A percentile compares a stretch with the other conserved stretches of the same genome.
Conservation (phyloP, 2,797 vertebrate genomes). For the Hylomyscus alleni region DNA sequence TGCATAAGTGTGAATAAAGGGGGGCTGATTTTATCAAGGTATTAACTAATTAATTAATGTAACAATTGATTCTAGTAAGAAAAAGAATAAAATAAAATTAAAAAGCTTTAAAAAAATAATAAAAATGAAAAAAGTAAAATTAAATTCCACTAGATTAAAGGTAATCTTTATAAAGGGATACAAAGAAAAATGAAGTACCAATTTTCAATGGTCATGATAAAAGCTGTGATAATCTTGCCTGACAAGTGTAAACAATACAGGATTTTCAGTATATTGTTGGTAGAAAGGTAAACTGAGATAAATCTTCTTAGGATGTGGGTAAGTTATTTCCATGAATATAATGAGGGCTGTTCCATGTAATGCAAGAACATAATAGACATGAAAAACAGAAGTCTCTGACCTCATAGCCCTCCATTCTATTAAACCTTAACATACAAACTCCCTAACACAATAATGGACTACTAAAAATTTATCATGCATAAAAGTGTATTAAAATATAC, state of each 20-base stretch:
- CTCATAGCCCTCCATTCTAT: neutral
- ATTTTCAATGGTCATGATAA: neutral
- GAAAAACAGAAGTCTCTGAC: neutral
- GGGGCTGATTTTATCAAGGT: neutral
- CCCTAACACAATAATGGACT: neutral
- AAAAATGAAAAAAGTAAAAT: neutral
- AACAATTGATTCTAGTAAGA: neutral
- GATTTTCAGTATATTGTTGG: neutral
- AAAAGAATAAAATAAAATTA: neutral
- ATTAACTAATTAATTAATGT: neutral
- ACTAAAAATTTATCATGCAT: conserved; percentile 5
- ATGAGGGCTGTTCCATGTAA: neutral
- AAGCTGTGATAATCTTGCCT: neutral
- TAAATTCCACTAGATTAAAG: neutral
- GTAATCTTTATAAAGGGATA: neutral
- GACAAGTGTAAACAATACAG: neutral
- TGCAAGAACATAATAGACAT: neutral
- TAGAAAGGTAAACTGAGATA: neutral
- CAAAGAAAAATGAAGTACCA: neutral
- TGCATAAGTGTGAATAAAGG: neutral
- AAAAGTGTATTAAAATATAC: neutral
- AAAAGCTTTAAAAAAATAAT: neutral
- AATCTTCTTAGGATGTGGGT: neutral
- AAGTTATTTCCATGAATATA: conserved; percentile 16
- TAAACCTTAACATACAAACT: neutral